Base-by-base conservation (phyloP, 2,113 vertebrate genomes). In the Crypturellus undulatus region DNA sequence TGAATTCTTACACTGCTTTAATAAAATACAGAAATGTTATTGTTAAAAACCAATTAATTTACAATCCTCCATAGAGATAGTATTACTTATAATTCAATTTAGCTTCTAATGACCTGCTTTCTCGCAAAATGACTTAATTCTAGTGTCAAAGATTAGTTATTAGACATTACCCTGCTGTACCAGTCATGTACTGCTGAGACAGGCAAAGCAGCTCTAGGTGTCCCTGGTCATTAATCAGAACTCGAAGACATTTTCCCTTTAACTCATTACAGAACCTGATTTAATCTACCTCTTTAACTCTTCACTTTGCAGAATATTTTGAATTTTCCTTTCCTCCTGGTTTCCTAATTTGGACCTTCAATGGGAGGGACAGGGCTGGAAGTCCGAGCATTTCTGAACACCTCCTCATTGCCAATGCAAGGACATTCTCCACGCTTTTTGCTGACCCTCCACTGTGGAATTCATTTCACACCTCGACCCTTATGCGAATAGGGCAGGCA, bases 11-110 rank as follows among this genome's bases (percentile, higher is more conserved):
- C 94, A 94, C 96, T 96, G 98, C 98, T 99, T 99, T 99, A 99
- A 99, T 99, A 99, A 99, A 98, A 97, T 97, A 98, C 97, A 98
- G 98, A 98, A 98, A 98, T 99, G 98, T 98, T 99, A 99, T 98
- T 98, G 97, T 98, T 99, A 98, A 98, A 98, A 99, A 98, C 97
- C 97, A 98, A 99, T 99, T 99, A 98, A 99, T 99, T 98, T 98
- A 98, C 98, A 98, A 98, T 98, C 98, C 99, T 98, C 98, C 90
- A 95, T 84, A 98, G 98, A 98, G 98, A 97, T 98, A 93, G 92
- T 98, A 98, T 98, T 98, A 97, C 98, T 98, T 98, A 98, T 98
- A 98, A 98, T 98, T 98, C 97, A 98, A 97, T 98, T 98, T 98
- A 97, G 96, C 97, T 98, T 97, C 97, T 98, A 98, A 98, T 98